Evolutionary conservation across 2,888 invertebrate genomes (phyloP).

Genomic region (Drosophila trichaetosa): DNA sequence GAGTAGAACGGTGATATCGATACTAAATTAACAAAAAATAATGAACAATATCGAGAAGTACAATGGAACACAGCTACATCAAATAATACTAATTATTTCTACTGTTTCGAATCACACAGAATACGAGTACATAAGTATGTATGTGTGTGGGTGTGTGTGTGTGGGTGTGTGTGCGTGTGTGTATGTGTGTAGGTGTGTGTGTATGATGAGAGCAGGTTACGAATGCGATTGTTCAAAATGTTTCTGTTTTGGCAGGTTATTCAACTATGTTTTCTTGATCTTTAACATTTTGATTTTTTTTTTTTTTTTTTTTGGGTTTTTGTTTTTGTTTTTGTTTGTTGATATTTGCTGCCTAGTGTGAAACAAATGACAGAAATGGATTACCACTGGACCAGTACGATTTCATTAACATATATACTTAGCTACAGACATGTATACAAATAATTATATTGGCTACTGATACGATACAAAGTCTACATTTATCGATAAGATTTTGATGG

Average conservation of each 20-base stretch:
- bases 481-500: conserved; percentile 30
- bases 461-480: conserved; percentile 24
- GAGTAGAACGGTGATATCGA: conserved; percentile 34
- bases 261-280: conserved; percentile 1
- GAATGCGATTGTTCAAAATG: conserved; percentile 22
- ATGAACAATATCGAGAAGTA: conserved; percentile 12
- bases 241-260: not conserved
- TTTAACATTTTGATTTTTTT: not conserved
- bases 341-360: conserved; percentile 7
- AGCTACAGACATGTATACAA: conserved; percentile 33
- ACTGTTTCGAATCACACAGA: conserved; percentile 71
- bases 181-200: not conserved
- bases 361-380: conserved; percentile 13
- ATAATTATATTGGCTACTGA: conserved; percentile 25
- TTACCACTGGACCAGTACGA: conserved; percentile 46
- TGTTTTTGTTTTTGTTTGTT: conserved; percentile 1
- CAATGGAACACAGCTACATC: conserved; percentile 43
- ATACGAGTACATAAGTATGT: conserved; percentile 44
- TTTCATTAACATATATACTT: conserved; percentile 32
- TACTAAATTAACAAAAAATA: conserved; percentile 26
- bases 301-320: not conserved
- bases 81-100: conserved; percentile 49
- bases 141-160: not conserved
- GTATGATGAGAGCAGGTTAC: conserved; percentile 14
- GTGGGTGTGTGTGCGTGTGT: not conserved